A percentile compares a stretch with the other conserved stretches of the same genome.
These are phyloP conservation scores for Pachycephala philippinensis DNA, from an alignment of 2,113 vertebrate genomes.

Conservation along the genomic window DNA sequence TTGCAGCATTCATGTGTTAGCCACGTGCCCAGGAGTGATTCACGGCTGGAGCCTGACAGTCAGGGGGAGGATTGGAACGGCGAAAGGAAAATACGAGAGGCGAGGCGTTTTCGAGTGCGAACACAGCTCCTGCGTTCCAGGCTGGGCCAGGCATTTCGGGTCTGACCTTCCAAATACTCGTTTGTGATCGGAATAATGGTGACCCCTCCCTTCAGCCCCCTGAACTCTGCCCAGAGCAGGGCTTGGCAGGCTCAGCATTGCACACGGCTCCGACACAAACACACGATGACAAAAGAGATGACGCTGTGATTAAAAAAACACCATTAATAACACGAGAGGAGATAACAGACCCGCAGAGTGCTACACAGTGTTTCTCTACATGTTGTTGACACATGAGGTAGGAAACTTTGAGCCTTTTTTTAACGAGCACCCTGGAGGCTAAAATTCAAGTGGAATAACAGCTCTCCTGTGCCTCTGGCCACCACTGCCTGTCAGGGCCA, in stretches of 20 bases:
- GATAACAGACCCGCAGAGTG: not conserved
- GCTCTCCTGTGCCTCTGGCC: not conserved
- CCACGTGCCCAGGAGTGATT: conserved; percentile 46
- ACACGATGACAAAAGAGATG: not conserved
- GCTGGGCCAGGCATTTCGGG: not conserved
- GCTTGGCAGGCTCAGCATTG: not conserved
- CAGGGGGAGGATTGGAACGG: not conserved
- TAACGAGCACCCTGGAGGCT: conserved; percentile 34
- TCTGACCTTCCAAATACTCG: not conserved
- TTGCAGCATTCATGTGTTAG: not conserved
- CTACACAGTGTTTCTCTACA: not conserved
- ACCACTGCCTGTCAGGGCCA: not conserved
- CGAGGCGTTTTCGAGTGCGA: not conserved
- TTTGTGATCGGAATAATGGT: not conserved
- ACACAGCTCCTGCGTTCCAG: not conserved
- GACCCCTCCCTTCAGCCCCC: not conserved
- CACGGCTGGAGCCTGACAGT: not conserved
- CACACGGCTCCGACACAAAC: fast-evolving
- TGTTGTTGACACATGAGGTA: conserved; percentile 32
- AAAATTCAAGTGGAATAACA: conserved; percentile 34
- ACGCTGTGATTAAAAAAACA: not conserved
- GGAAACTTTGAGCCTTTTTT: conserved; percentile 35
- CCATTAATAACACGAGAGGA: not conserved
- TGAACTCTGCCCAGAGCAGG: not conserved
- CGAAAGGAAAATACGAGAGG: not conserved